These are phyloP conservation scores for Syndactyla subalaris DNA, from an alignment of 2,797 vertebrate species.

Conservation along the genomic window DNA sequence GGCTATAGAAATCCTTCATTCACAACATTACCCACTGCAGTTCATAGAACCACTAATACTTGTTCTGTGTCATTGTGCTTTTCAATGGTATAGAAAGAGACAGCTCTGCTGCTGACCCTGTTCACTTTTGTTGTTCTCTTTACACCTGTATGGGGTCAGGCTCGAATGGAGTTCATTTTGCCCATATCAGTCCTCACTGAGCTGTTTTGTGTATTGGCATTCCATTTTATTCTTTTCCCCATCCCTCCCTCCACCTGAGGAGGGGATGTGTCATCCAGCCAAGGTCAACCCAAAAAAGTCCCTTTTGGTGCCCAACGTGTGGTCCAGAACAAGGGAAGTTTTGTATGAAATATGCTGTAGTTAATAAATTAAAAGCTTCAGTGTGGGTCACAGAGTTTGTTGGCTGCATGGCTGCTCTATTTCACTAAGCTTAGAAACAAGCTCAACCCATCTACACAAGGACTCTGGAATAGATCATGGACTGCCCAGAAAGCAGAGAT, in stretches of 20 bases:
- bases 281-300: neutral
- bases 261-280: neutral
- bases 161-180: neutral
- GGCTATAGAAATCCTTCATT: neutral
- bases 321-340: neutral
- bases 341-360: neutral
- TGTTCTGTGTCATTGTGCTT: neutral
- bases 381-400: accelerated
- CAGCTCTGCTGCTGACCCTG: neutral
- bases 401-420: neutral
- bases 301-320: accelerated
- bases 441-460: neutral
- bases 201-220: neutral
- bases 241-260: neutral
- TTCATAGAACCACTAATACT: neutral
- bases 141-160: neutral
- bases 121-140: neutral
- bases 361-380: neutral
- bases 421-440: neutral
- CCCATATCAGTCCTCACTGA: accelerated
- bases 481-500: neutral
- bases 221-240: neutral
- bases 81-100: neutral
- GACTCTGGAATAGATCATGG: neutral
- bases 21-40: neutral